These are phyloP conservation scores for Cosmia pyralina DNA, from an alignment of 2,888 invertebrate species.

Conservation along the genomic window DNA sequence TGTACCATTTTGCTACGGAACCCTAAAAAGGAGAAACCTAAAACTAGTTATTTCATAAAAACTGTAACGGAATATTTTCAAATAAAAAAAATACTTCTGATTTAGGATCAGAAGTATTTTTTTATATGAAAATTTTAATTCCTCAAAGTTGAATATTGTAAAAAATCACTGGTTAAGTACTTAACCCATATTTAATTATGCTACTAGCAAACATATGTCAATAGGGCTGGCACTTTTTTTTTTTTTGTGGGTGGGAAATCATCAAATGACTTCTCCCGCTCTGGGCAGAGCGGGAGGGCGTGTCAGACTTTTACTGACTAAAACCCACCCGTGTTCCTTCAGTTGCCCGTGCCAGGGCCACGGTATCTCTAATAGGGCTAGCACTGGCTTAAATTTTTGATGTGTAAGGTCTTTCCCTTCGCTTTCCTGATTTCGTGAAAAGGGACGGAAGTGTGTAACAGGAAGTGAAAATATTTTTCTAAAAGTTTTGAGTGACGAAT, in stretches of 20 bases:
- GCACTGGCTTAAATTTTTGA: too few species aligned
- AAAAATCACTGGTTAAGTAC: slow-evolving; percentile 46
- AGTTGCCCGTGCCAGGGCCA: too few species aligned
- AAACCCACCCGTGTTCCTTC: too few species aligned
- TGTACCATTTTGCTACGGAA: neutral
- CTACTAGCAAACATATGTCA: slow-evolving; percentile 27
- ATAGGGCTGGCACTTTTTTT: slow-evolving; percentile 45
- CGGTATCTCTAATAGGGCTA: slow-evolving; percentile 61
- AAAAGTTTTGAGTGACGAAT: too few species aligned
- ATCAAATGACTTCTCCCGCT: too few species aligned
- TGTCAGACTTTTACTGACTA: too few species aligned
- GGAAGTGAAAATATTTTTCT: too few species aligned
- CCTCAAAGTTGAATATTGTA: slow-evolving; percentile 25
- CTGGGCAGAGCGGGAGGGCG: too few species aligned
- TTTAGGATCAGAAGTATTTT: neutral
- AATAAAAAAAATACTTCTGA: too few species aligned
- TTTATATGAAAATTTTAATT: slow-evolving; percentile 4
- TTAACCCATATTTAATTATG: slow-evolving; percentile 59
- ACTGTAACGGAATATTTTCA: neutral
- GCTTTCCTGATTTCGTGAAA: too few species aligned
- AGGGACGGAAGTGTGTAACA: too few species aligned
- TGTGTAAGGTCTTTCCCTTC: too few species aligned
- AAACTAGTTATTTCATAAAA: slow-evolving; percentile 10
- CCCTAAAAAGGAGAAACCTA: neutral
- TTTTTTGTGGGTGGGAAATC: neutral